phyloP scores from a whole-genome alignment of 2,888 invertebrate species.

The Troides aeacus region DNA sequence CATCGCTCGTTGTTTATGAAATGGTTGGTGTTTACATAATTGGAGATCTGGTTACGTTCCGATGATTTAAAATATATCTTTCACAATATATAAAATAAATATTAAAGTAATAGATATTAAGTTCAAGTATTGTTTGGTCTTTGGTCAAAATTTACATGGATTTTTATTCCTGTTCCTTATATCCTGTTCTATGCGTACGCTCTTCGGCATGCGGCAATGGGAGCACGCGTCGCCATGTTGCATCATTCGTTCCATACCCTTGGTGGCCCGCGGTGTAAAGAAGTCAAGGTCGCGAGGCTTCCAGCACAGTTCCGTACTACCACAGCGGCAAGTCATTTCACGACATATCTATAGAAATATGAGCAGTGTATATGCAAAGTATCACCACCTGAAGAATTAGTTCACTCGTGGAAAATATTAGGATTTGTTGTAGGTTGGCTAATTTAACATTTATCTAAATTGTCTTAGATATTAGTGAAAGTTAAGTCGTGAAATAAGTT shows the following conservation, averaged over 20 bases:
- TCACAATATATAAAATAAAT: no score
- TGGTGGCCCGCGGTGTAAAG: constrained; percentile 56
- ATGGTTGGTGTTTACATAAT: no score
- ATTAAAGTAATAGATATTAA: no score
- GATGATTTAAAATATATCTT: no score
- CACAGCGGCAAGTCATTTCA: constrained; percentile 63
- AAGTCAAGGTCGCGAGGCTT: constrained; percentile 58
- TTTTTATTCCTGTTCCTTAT: constrained; percentile 39
- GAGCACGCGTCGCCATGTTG: constrained; percentile 44
- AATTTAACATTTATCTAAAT: no score
- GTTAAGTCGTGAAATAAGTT: no score
- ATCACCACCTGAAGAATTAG: no score
- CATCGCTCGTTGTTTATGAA: no score
- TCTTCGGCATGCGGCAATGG: constrained; percentile 50
- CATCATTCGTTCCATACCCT: constrained; percentile 57
- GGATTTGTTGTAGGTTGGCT: no score
- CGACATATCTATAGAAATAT: constrained; percentile 57
- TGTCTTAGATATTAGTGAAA: no score
- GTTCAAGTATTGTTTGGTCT: neutral
- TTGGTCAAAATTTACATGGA: constrained; percentile 25
- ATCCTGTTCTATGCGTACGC: constrained; percentile 54
- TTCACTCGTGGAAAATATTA: neutral
- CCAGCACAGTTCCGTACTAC: constrained; percentile 62
- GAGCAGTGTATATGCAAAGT: no score
- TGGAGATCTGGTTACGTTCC: no score